A percentile compares a stretch with the other conserved stretches of the same genome.
These are phyloP conservation scores for Nephrotoma guestfalica DNA, from an alignment of 2,888 invertebrate genomes.

Conservation along the genomic window DNA sequence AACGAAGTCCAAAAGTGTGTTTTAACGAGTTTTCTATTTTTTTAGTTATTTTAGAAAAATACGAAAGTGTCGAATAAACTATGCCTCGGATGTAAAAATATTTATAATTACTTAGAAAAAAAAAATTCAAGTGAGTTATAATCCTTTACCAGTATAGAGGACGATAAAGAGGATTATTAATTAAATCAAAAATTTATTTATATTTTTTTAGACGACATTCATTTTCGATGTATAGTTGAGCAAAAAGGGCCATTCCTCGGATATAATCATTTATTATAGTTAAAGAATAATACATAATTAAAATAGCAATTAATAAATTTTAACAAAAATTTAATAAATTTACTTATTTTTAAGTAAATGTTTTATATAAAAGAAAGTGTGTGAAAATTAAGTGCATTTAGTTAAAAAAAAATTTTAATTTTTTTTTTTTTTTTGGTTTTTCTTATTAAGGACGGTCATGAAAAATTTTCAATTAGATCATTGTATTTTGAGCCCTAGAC, in stretches of 20 bases:
- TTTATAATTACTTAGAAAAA: neutral
- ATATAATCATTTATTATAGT: constrained; percentile 1
- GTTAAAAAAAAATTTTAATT: neutral
- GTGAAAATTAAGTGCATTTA: neutral
- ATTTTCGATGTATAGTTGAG: neutral
- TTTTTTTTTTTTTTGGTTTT: neutral
- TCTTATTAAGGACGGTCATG: constrained; percentile 43
- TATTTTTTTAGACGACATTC: neutral
- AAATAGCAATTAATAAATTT: neutral
- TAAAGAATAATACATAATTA: neutral
- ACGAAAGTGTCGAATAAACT: neutral
- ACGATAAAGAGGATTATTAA: neutral
- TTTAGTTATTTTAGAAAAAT: neutral
- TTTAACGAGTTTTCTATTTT: neutral
- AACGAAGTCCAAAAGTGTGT: neutral
- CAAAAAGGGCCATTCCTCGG: neutral
- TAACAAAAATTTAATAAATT: neutral
- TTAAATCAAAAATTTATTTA: neutral
- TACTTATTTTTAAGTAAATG: constrained; percentile 4
- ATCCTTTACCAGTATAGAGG: neutral
- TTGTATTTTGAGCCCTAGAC: constrained; percentile 45
- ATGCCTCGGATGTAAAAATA: constrained; percentile 1
- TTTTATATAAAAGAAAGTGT: constrained; percentile 4
- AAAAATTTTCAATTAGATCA: constrained; percentile 54
- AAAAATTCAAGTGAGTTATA: neutral